Conservation (phyloP, 2,888 invertebrate genomes). For the Dusona sp. region DNA sequence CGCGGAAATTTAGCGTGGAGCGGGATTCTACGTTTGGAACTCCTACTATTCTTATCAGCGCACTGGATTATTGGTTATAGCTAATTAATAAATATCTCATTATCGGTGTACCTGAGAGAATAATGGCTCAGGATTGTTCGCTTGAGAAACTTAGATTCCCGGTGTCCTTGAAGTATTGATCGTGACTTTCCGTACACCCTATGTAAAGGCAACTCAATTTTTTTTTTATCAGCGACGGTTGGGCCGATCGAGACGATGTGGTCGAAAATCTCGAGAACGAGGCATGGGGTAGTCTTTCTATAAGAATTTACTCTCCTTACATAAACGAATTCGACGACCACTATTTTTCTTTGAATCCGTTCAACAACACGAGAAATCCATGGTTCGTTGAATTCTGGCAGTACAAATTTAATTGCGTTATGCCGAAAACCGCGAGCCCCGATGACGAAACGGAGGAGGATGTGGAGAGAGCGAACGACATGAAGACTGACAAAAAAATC, state of each 20-base stretch:
- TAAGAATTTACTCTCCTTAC: constrained; percentile 91
- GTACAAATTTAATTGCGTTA: constrained; percentile 88
- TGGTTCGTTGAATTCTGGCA: constrained; percentile 93
- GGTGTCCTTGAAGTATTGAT: background rate
- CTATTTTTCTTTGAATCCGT: constrained; percentile 88
- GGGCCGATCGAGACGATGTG: constrained; percentile 91
- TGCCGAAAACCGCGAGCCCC: constrained; percentile 75
- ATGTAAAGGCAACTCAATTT: constrained; percentile 5
- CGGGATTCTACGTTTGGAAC: too few species aligned
- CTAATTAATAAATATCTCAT: background rate
- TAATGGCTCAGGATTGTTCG: background rate
- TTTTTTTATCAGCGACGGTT: constrained; percentile 88
- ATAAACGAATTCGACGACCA: constrained; percentile 88
- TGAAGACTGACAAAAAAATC: constrained; percentile 64
- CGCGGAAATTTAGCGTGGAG: too few species aligned
- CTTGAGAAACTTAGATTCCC: background rate
- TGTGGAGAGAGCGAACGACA: constrained; percentile 53
- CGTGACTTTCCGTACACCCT: background rate
- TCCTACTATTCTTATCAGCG: background rate
- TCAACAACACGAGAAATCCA: constrained; percentile 89
- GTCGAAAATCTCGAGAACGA: constrained; percentile 88
- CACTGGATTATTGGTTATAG: background rate
- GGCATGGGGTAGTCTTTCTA: constrained; percentile 90
- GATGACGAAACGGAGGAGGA: constrained; percentile 49
- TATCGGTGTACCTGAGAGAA: background rate